Evolutionary conservation across 2,113 vertebrate species (phyloP).

Genomic region (Petroica traversi): DNA sequence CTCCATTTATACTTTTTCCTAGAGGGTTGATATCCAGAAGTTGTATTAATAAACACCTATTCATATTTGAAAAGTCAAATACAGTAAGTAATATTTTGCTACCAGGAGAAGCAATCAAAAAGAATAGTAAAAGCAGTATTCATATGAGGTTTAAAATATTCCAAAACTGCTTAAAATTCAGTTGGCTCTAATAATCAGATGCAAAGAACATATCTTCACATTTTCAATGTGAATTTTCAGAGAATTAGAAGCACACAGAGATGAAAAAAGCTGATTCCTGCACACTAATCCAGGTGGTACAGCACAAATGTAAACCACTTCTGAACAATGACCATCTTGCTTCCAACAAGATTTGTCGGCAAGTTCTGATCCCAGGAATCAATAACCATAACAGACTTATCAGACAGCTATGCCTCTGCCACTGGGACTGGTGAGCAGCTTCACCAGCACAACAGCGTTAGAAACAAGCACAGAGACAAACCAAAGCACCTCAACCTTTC

Average conservation of each 20-base stretch:
- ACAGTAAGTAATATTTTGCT: neutral
- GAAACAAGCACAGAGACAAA: neutral
- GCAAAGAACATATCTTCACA: neutral
- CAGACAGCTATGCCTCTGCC: neutral
- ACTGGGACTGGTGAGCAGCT: neutral
- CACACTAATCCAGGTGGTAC: neutral
- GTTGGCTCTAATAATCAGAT: neutral
- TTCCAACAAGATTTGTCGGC: neutral
- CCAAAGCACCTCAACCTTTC: accelerated
- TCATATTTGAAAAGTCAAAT: neutral
- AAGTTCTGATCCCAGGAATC: neutral
- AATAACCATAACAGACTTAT: neutral
- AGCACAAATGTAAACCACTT: neutral
- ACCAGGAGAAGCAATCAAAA: neutral
- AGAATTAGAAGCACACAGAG: neutral
- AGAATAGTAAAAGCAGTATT: neutral
- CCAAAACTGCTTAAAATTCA: neutral
- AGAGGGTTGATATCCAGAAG: neutral
- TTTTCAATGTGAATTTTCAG: neutral
- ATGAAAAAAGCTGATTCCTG: neutral
- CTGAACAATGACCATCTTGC: neutral
- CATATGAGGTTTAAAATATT: neutral
- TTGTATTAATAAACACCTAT: neutral
- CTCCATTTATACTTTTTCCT: neutral
- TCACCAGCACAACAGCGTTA: neutral